These are phyloP conservation scores for Takifugu bimaculatus DNA, from an alignment of 2,113 vertebrate genomes.

Conservation along the genomic window DNA sequence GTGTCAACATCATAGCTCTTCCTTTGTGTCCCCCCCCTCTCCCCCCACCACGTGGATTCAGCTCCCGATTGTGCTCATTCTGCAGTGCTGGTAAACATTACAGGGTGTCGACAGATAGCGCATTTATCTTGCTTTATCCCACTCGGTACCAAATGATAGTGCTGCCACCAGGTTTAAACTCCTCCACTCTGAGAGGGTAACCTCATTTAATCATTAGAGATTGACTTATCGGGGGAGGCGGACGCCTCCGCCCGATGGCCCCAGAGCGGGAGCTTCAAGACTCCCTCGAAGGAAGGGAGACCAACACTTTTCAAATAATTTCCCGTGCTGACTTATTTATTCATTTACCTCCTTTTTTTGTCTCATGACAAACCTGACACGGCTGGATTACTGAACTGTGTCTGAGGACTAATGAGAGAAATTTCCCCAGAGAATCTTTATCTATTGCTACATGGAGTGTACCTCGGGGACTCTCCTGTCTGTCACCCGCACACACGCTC, in stretches of 20 bases:
- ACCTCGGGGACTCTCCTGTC: constrained; percentile 88
- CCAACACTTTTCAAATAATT: constrained; percentile 66
- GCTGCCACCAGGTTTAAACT: constrained; percentile 43
- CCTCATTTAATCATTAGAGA: constrained; percentile 62
- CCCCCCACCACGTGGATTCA: constrained; percentile 16
- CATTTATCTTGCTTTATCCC: constrained; percentile 40
- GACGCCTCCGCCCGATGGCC: constrained; percentile 32
- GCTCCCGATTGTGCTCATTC: constrained; percentile 27
- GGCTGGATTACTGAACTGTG: constrained; percentile 95
- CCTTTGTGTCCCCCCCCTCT: constrained; percentile 38
- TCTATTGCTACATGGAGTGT: constrained; percentile 88
- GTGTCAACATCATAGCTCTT: constrained; percentile 54
- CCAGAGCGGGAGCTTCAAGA: constrained; percentile 28
- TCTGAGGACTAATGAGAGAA: constrained; percentile 98
- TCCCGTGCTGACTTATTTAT: constrained; percentile 25
- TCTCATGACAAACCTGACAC: constrained; percentile 89
- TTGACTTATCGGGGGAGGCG: constrained; percentile 49
- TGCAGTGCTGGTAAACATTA: constrained; percentile 46
- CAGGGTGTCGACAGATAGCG: constrained; percentile 18
- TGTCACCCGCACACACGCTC: constrained; percentile 80
- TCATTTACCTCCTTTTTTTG: constrained; percentile 36
- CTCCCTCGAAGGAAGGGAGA: constrained; percentile 68
- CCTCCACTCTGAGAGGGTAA: constrained; percentile 22
- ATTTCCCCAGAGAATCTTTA: constrained; percentile 93
- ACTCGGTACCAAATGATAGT: constrained; percentile 33